phyloP scores from a whole-genome alignment of 1,140 invertebrate species.

The Lineus longissimus region DNA sequence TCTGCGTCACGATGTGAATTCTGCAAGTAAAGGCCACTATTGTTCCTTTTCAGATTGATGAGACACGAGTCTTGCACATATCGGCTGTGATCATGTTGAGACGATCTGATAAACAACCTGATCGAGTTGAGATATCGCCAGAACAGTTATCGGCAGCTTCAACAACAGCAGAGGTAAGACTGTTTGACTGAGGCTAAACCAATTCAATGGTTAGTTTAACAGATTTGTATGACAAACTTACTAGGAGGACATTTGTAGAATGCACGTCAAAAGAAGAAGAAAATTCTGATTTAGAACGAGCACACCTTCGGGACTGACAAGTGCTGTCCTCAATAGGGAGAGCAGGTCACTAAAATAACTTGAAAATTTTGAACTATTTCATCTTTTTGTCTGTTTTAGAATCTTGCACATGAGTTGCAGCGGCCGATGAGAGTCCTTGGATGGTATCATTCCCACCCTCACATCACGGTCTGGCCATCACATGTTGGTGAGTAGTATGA shows the following conservation, averaged over 20 bases:
- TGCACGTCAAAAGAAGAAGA: too few species aligned
- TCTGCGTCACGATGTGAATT: too few species aligned
- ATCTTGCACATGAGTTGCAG: slow-evolving; percentile 38
- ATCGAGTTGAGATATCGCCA: slow-evolving; percentile 81
- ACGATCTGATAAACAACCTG: slow-evolving; percentile 77
- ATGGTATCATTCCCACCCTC: slow-evolving; percentile 90
- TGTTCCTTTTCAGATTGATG: slow-evolving; percentile 62
- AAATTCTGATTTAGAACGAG: too few species aligned
- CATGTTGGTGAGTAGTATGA: slow-evolving; percentile 66
- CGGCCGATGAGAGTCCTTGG: slow-evolving; percentile 76
- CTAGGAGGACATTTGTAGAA: too few species aligned
- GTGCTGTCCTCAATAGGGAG: too few species aligned
- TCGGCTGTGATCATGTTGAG: slow-evolving; percentile 73
- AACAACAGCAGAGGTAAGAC: slow-evolving; percentile 51
- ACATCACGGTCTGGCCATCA: slow-evolving; percentile 85
- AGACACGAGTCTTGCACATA: slow-evolving; percentile 64
- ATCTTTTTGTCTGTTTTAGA: too few species aligned
- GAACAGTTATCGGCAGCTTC: slow-evolving; percentile 66
- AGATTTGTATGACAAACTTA: too few species aligned
- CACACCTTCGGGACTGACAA: too few species aligned
- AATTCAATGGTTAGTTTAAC: too few species aligned
- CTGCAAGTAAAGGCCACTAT: too few species aligned
- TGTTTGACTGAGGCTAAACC: too few species aligned
- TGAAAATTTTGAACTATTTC: too few species aligned
- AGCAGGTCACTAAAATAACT: not conserved